A percentile compares a stretch with the other conserved stretches of the same genome.
phyloP scores from a whole-genome alignment of 2,888 invertebrate species.

The Chrysotoxum bicinctum region DNA sequence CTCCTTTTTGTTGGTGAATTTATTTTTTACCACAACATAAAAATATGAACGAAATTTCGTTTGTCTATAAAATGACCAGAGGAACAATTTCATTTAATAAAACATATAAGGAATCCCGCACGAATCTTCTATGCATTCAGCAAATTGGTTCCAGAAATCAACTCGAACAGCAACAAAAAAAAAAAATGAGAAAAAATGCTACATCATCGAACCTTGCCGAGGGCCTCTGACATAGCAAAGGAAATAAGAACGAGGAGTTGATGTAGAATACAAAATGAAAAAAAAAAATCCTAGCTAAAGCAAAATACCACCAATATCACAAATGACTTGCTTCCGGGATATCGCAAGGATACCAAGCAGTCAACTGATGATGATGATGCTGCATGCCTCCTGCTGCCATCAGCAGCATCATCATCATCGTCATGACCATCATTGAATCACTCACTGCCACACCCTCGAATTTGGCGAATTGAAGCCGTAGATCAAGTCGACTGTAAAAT shows the following conservation, averaged over 20 bases:
- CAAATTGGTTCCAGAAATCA: conserved; percentile 55
- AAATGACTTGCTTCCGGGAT: conserved; percentile 69
- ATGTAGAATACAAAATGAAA: neutral
- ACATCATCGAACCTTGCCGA: conserved; percentile 41
- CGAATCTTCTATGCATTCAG: conserved; percentile 16
- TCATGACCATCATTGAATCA: conserved; percentile 69
- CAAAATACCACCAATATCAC: conserved; percentile 68
- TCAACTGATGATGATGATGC: conserved; percentile 49
- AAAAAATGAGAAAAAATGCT: conserved; percentile 49
- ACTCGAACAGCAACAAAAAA: neutral
- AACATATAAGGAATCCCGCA: conserved; percentile 38
- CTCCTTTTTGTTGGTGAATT: neutral
- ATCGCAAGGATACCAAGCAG: conserved; percentile 61
- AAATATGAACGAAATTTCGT: conserved; percentile 6
- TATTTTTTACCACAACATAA: neutral
- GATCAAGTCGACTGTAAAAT: conserved; percentile 72
- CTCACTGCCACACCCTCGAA: conserved; percentile 69
- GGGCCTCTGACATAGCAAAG: neutral
- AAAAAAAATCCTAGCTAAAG: conserved; percentile 17
- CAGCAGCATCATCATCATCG: conserved; percentile 43
- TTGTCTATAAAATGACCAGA: conserved; percentile 53
- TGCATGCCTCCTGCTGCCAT: conserved; percentile 57
- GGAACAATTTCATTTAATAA: conserved; percentile 64
- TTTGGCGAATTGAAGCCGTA: conserved; percentile 65
- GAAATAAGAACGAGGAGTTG: neutral